Base-by-base conservation (phyloP, 2,888 invertebrate genomes). In the Aquatica leii region DNA sequence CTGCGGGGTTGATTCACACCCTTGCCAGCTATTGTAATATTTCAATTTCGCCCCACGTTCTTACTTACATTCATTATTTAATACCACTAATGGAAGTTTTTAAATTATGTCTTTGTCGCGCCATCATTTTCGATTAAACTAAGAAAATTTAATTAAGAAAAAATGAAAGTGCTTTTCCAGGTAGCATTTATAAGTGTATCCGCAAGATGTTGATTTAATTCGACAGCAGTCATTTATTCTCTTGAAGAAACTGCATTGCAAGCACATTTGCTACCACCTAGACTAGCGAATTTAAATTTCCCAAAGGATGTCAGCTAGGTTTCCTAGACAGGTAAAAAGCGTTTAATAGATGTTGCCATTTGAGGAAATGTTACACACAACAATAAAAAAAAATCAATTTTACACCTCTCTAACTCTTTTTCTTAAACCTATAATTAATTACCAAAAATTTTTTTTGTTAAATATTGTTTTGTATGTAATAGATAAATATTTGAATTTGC, bases 281-380 rank as follows among this genome's bases (percentile, higher is more conserved):
- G 65, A 68, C 67, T 66, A 67, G 69, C 70, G 70, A 73, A 73
- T 75, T 73, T 71, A 73, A 75, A 75, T 75, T 74, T 75, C 74
- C 74, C 75, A 18, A 66, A 72, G 73, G 75, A 74, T 48, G 62
- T 66, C 65, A 72, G 54, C 62, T 64, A 63, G 67, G 69, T 70
- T 68, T 71, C 67, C 71, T 68, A 71, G 70, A 73, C 73, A 67
- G 46, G n/a, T 15, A 43, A 46, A 46, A 46, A 46, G 18, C 46
- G 46, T 46, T 41, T 46, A 46, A 46, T 46, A n/a, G 46, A 46
- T 46, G 46, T 8, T 46, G 11, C 18, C 11, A n/a, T 17, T 46
- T 46, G 46, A 46, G 14, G 8, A 41, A 6, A 14, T 41, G 12
- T 41, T 15, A n/a, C 12, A 15, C 8, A 12, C 12, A n/a, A 37